Evolutionary conservation across 2,888 invertebrate genomes (phyloP), one percentile per base, ranked within the genome.

Genomic region (Ophonus ardosiacus): DNA sequence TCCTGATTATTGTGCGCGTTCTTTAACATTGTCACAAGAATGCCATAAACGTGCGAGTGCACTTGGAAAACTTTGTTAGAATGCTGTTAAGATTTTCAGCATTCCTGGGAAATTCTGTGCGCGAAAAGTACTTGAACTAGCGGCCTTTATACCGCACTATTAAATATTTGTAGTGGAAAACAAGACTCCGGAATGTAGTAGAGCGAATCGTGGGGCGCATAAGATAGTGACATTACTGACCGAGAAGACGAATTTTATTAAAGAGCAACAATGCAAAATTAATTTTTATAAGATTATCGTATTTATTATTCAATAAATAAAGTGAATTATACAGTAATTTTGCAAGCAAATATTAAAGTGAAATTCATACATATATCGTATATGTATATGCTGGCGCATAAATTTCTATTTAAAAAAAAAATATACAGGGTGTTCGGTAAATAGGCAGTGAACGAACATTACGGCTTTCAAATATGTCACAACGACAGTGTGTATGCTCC

Each of bases 41-140:
- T 68, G 38, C 38, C 38, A 68, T 68, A 68, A 68, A 68, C 31
- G 65, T 68, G 31, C 31, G 7, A 13, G n/a, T 31, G 68, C 31
- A 68, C 38, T 68, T 0, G 38, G 68, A 38, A 38, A 68, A 68
- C 68, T 68, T 68, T 68, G 38, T 38, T 68, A 13, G 15, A 68
- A 24, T 68, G 68, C 38, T 38, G 68, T 68, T 68, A 68, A 68
- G 68, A 68, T 68, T 68, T 68, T 68, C 68, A 8, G 38, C n/a
- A 68, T 68, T 68, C 68, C 15, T 31, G 24, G 38, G 6, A 68
- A 68, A 38, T 68, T 68, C 68, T 68, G 10, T 15, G 7, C 21
- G 31, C 13, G n/a, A 68, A 15, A 38, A 68, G n/a, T 31, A 68
- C 31, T 68, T 68, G 31, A n/a, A 68, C 31, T 24, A 68, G n/a